Conservation (phyloP, 37 sponge, comb jelly and placozoan genomes). For the Tethya wilhelma region DNA sequence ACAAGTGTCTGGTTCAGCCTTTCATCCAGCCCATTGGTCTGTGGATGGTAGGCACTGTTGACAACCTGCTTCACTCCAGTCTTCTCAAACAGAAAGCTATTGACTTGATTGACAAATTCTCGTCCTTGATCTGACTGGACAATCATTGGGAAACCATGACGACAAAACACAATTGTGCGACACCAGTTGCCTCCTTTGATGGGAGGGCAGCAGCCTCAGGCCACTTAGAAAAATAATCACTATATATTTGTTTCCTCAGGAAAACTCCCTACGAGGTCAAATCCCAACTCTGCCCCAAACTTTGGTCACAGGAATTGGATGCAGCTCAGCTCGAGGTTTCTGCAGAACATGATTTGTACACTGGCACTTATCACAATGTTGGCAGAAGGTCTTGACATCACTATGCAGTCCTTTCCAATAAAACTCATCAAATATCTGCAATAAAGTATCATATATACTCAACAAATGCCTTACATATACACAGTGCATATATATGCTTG, state of each 20-base stretch:
- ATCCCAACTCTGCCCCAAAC: constrained; percentile 29
- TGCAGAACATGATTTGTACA: too few relatives aligned
- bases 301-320: constrained; percentile 32
- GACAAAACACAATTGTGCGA: constrained; percentile 16
- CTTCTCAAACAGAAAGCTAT: constrained; percentile 24
- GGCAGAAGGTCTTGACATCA: too few relatives aligned
- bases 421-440: too few relatives aligned
- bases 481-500: too few relatives aligned
- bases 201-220: constrained; percentile 44
- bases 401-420: too few relatives aligned
- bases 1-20: constrained; percentile 48
- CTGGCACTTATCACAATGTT: too few relatives aligned
- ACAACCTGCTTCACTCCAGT: constrained; percentile 29
- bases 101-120: constrained; percentile 44
- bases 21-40: constrained; percentile 58
- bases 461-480: too few relatives aligned
- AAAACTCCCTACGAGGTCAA: constrained; percentile 43
- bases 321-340: too few relatives aligned
- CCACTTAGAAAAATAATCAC: constrained; percentile 53
- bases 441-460: too few relatives aligned
- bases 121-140: constrained; percentile 51
- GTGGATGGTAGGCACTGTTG: constrained; percentile 43
- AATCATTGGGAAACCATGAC: constrained; percentile 22
- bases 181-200: constrained; percentile 19
- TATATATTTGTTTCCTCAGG: neutral